phyloP scores from a whole-genome alignment of 2,797 vertebrate genomes.

The Orientallactaga sibirica region DNA sequence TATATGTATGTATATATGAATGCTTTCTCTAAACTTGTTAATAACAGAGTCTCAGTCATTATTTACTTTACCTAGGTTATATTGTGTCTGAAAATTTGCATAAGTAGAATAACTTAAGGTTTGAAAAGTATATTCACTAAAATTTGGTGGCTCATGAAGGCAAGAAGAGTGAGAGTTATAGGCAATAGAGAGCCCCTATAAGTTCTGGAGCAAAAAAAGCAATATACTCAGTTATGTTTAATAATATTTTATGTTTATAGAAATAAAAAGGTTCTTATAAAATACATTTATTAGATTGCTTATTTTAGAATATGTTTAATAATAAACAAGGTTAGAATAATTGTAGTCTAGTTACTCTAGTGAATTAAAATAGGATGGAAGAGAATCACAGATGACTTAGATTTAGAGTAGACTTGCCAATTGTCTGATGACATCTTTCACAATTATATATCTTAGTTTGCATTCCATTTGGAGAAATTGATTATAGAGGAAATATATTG shows the following conservation, averaged over 20 bases:
- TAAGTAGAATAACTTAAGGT: background rate
- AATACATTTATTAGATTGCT: background rate
- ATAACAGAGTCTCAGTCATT: no score
- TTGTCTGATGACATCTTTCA: background rate
- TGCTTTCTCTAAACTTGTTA: no score
- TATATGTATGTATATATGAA: background rate
- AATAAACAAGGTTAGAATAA: background rate
- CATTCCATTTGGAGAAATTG: background rate
- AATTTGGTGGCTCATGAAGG: slow-evolving; percentile 1
- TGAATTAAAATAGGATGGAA: slow-evolving; percentile 11
- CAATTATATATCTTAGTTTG: background rate
- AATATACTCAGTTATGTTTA: background rate
- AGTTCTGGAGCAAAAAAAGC: background rate
- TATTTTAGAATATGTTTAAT: background rate
- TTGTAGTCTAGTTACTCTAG: background rate
- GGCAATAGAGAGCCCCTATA: background rate
- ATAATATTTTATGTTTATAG: background rate
- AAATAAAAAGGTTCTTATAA: background rate
- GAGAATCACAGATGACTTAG: background rate
- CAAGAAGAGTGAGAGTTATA: background rate
- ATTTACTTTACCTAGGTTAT: background rate
- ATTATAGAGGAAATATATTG: background rate
- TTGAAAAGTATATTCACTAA: slow-evolving; percentile 25
- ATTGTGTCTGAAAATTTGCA: background rate
- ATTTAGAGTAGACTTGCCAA: background rate